phyloP scores from a whole-genome alignment of 2,888 invertebrate species.

The Bembecia ichneumoniformis region DNA sequence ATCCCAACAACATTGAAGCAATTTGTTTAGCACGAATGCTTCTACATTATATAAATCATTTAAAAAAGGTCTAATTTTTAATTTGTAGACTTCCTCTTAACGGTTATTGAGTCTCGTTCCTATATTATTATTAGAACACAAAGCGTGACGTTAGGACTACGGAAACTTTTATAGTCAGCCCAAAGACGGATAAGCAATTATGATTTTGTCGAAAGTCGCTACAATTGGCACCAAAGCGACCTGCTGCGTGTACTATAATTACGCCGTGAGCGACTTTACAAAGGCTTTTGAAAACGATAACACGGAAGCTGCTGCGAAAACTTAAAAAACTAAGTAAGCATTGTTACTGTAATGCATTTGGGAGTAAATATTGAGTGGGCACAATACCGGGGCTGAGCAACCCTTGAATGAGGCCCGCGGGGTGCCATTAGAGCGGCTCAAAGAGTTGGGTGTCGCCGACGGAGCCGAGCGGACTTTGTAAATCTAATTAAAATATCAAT shows the following conservation, averaged over 20 bases:
- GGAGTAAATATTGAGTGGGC: slow-evolving; percentile 69
- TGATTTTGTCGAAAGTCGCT: slow-evolving; percentile 40
- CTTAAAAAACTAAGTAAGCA: slow-evolving; percentile 68
- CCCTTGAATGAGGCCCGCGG: slow-evolving; percentile 66
- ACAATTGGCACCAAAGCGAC: slow-evolving; percentile 44
- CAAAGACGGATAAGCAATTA: slow-evolving; percentile 48
- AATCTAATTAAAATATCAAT: slow-evolving; percentile 74
- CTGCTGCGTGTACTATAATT: slow-evolving; percentile 68
- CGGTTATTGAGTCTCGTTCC: too few relatives aligned
- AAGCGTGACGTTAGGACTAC: neutral
- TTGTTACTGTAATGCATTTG: slow-evolving; percentile 71
- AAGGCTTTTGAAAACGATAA: slow-evolving; percentile 69
- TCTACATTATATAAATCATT: too few relatives aligned
- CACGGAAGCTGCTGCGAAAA: slow-evolving; percentile 68
- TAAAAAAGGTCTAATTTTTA: too few relatives aligned
- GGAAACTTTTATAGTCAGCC: too few relatives aligned
- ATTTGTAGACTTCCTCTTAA: too few relatives aligned
- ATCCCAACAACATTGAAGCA: too few relatives aligned
- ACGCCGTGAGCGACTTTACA: slow-evolving; percentile 61
- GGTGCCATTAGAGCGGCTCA: slow-evolving; percentile 68
- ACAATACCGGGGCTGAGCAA: slow-evolving; percentile 61
- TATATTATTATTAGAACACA: neutral
- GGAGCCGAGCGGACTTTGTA: slow-evolving; percentile 59
- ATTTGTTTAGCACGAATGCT: too few relatives aligned
- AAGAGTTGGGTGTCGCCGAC: slow-evolving; percentile 66